A percentile compares a stretch with the other conserved stretches of the same genome.
Evolutionary conservation across 1,140 invertebrate species (phyloP).

Genomic region (Dryas iulia): DNA sequence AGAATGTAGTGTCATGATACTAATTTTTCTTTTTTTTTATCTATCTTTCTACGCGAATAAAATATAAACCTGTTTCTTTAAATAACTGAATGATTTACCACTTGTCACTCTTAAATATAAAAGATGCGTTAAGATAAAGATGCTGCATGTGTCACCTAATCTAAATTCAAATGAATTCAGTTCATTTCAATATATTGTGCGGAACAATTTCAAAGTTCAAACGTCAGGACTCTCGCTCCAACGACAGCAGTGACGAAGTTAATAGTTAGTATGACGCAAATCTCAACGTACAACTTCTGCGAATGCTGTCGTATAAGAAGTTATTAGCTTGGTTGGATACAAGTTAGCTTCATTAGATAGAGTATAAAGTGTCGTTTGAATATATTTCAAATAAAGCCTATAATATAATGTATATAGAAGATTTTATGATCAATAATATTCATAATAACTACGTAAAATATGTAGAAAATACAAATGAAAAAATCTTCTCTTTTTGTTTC

Average conservation of each 20-base stretch:
- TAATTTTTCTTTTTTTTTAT: too few relatives aligned
- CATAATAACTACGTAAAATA: too few relatives aligned
- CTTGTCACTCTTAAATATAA: not conserved
- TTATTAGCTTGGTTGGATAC: not conserved
- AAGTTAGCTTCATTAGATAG: not conserved
- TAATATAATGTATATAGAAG: too few relatives aligned
- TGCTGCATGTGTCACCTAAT: not conserved
- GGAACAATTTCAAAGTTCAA: constrained; percentile 13
- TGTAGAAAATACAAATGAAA: too few relatives aligned
- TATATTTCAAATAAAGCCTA: too few relatives aligned
- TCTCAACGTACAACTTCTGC: constrained; percentile 6
- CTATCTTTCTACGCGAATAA: too few relatives aligned
- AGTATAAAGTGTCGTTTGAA: not conserved
- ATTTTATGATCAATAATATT: too few relatives aligned
- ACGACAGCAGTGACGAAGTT: constrained; percentile 1
- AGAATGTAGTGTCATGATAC: too few relatives aligned
- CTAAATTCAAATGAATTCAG: constrained; percentile 12
- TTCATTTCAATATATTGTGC: constrained; percentile 22
- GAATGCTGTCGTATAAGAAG: not conserved
- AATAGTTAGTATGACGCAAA: constrained; percentile 9
- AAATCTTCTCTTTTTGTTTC: too few relatives aligned
- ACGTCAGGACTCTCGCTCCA: not conserved
- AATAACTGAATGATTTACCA: not conserved
- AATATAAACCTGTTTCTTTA: too few relatives aligned
- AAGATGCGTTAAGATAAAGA: not conserved